Conservation (phyloP, 2,888 invertebrate genomes). For the Mesorhabditis spiculigera region DNA sequence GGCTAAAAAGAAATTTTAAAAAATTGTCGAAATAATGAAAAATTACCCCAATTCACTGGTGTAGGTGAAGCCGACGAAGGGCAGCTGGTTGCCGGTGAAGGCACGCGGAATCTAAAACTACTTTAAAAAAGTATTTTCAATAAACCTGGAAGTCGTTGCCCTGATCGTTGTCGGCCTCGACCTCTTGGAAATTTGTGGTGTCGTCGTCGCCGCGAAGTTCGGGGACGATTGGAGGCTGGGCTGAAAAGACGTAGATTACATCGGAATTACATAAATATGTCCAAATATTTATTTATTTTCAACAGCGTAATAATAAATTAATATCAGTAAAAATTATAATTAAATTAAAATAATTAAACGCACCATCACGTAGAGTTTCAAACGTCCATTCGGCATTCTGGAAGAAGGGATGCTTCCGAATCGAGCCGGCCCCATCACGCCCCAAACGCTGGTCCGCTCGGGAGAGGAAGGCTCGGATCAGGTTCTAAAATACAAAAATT, state of each 20-base stretch:
- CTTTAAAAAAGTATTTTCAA: neutral
- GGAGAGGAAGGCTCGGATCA: slow-evolving; percentile 89
- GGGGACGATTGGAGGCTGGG: slow-evolving; percentile 88
- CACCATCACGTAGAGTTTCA: slow-evolving; percentile 84
- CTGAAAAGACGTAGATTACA: slow-evolving; percentile 39
- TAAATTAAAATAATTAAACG: slow-evolving; percentile 31
- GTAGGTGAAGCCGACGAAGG: slow-evolving; percentile 97
- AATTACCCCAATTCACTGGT: slow-evolving; percentile 68
- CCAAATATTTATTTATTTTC: neutral
- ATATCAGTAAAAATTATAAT: neutral
- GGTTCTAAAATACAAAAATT: slow-evolving; percentile 61
- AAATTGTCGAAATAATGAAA: neutral
- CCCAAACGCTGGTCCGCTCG: slow-evolving; percentile 72
- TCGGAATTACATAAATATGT: neutral
- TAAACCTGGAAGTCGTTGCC: slow-evolving; percentile 81
- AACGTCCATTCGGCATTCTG: slow-evolving; percentile 96
- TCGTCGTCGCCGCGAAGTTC: slow-evolving; percentile 93
- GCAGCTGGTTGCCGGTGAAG: slow-evolving; percentile 95
- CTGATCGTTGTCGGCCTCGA: slow-evolving; percentile 17
- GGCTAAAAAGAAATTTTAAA: neutral
- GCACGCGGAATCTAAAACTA: slow-evolving; percentile 77
- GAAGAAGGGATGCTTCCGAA: slow-evolving; percentile 90
- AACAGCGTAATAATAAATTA: no score
- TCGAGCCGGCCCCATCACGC: slow-evolving; percentile 86
- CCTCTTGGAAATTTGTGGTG: slow-evolving; percentile 93